phyloP scores from a whole-genome alignment of 2,888 invertebrate genomes.

The Plutella xylostella region DNA sequence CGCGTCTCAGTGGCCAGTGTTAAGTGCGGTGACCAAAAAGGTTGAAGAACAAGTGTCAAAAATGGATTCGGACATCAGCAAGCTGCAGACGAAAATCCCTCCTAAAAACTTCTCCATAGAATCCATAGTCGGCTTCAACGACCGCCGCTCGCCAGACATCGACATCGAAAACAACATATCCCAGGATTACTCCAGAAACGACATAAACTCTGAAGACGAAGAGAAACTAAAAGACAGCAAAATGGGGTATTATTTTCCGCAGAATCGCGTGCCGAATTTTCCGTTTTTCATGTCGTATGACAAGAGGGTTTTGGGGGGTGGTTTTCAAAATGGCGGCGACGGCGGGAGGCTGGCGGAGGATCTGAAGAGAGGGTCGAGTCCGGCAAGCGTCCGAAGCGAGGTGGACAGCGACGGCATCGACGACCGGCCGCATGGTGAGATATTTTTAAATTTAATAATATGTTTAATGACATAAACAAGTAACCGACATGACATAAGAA shows the following conservation, averaged over 20 bases:
- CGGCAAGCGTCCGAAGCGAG: slow-evolving; percentile 55
- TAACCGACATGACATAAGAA: no score
- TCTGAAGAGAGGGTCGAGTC: slow-evolving; percentile 46
- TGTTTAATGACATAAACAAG: no score
- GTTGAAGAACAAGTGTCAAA: no score
- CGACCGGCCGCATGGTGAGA: slow-evolving; percentile 54
- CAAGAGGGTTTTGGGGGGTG: slow-evolving; percentile 33
- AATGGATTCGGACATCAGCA: slow-evolving; percentile 59
- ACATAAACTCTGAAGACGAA: slow-evolving; percentile 48
- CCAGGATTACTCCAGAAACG: slow-evolving; percentile 39
- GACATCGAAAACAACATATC: slow-evolving; percentile 57
- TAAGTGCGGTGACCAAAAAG: no score
- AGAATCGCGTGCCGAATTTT: slow-evolving; percentile 55
- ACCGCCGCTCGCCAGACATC: slow-evolving; percentile 53
- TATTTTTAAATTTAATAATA: neutral
- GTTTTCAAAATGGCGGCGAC: slow-evolving; percentile 30
- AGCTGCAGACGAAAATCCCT: slow-evolving; percentile 57
- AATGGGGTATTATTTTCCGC: slow-evolving; percentile 57
- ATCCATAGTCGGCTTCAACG: slow-evolving; percentile 65
- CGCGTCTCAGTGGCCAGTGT: no score
- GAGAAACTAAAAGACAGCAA: slow-evolving; percentile 44
- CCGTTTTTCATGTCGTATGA: slow-evolving; percentile 64
- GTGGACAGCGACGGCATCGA: slow-evolving; percentile 60
- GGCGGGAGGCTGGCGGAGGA: slow-evolving; percentile 38
- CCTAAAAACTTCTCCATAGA: slow-evolving; percentile 75